Conservation (phyloP, 2,113 vertebrate genomes). For the Lasiurus borealis region DNA sequence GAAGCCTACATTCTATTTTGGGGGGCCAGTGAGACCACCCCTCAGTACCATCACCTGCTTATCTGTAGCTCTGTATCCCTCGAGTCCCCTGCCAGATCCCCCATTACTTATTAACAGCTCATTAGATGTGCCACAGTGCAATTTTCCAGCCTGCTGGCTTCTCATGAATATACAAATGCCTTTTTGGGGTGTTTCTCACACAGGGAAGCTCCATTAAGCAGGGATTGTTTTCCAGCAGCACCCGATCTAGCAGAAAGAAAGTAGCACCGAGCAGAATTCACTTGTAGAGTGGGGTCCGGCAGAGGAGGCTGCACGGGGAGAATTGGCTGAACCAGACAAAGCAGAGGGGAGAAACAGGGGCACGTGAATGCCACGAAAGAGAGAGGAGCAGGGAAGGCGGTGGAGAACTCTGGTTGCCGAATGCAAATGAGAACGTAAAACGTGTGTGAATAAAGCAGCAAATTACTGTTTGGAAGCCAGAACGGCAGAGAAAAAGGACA, state of each 20-base stretch:
- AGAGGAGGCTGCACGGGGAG: not conserved
- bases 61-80: constrained; percentile 52
- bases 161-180: constrained; percentile 82
- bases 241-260: constrained; percentile 73
- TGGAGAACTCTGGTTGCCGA: not conserved
- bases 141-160: constrained; percentile 81
- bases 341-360: not conserved
- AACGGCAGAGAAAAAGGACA: constrained; percentile 22
- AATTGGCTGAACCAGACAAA: constrained; percentile 44
- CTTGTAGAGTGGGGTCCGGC: constrained; percentile 39
- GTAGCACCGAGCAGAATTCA: constrained; percentile 60
- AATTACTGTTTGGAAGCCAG: constrained; percentile 16
- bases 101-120: constrained; percentile 80
- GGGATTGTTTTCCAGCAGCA: constrained; percentile 67
- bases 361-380: not conserved
- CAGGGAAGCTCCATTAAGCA: constrained; percentile 77
- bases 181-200: constrained; percentile 78
- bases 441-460: not conserved
- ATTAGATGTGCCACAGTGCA: constrained; percentile 78
- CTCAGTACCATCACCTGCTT: constrained; percentile 51
- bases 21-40: constrained; percentile 16
- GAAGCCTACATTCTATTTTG: not conserved
- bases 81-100: constrained; percentile 53
- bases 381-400: constrained; percentile 1
- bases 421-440: constrained; percentile 46